These are phyloP conservation scores for Typhlichthys subterraneus DNA, from an alignment of 2,797 vertebrate genomes.

Conservation along the genomic window DNA sequence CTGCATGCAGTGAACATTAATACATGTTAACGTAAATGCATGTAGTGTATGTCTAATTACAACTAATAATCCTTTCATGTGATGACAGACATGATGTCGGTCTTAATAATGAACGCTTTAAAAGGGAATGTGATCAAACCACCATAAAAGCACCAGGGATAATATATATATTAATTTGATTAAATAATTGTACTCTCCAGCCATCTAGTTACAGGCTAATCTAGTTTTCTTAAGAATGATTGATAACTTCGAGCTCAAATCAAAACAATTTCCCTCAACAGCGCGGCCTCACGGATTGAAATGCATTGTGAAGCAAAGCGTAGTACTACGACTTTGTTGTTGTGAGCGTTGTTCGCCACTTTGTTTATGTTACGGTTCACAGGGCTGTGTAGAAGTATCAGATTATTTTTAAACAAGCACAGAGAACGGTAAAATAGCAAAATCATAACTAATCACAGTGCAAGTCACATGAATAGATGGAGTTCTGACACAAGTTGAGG, in stretches of 20 bases:
- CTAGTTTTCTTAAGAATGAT: no score
- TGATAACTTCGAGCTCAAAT: no score
- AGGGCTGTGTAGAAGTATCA: no score
- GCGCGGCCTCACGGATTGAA: no score
- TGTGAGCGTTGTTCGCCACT: no score
- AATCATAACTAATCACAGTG: slow-evolving; percentile 9
- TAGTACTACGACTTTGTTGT: no score
- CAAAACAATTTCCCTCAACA: no score
- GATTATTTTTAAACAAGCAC: no score
- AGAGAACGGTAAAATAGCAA: no score
- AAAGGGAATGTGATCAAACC: slow-evolving; percentile 1
- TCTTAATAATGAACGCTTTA: background rate
- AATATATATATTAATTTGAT: slow-evolving; percentile 1
- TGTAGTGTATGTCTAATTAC: background rate
- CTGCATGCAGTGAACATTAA: background rate
- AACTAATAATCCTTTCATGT: slow-evolving; percentile 3
- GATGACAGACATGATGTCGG: background rate
- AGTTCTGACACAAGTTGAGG: slow-evolving; percentile 13
- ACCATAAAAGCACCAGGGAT: slow-evolving; percentile 8
- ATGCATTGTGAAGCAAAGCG: no score
- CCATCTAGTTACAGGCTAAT: no score
- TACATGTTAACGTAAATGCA: background rate
- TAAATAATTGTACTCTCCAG: background rate
- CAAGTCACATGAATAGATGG: slow-evolving; percentile 27
- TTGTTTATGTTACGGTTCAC: no score